Evolutionary conservation across 2,888 invertebrate species (phyloP), one percentile per base, ranked within the genome.

Genomic region (Synergus gifuensis): DNA sequence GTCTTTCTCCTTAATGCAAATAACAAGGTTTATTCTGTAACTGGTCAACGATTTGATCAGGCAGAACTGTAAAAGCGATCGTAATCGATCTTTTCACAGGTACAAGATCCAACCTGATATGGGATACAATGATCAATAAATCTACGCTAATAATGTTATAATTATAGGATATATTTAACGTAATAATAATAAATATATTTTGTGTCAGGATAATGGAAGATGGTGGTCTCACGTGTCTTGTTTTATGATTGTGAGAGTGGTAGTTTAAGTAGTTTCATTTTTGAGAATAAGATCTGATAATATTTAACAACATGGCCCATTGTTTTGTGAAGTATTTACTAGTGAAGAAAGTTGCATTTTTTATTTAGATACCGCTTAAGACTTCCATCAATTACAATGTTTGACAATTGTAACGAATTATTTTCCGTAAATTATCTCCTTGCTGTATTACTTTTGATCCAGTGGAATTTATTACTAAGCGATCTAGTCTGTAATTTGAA

Each of bases 101-200:
- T 66, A 66, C 66, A 44, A 66, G 66, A 66, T 66, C 42, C 66
- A 42, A 11, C 66, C 40, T n/a, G 66, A 66, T 66, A 66, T 66
- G 66, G 40, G 66, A 11, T 66, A 66, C 66, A 66, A 66, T 66
- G 66, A 66, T 42, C 66, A 18, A 66, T 66, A 66, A 66, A 66
- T 66, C 66, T 42, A 66, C 42, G 42, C 11, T 66, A 66, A 42
- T 66, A 42, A 66, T 66, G 66, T 66, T 66, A 66, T 66, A 66
- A 66, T 66, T 66, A 42, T 44, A 66, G 40, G n/a, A 66, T 66
- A 42, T 18, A 66, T 66, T 66, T 18, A 42, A 18, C 18, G 42
- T 8, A 66, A 11, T 42, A 44, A 66, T 66, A 66, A 66, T 66
- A 66, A 42, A 66, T 66, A 42, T 42, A 18, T 42, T 42, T 36